Evolutionary conservation across 2,113 vertebrate genomes (phyloP).

Genomic region (Semnornis frantzii): DNA sequence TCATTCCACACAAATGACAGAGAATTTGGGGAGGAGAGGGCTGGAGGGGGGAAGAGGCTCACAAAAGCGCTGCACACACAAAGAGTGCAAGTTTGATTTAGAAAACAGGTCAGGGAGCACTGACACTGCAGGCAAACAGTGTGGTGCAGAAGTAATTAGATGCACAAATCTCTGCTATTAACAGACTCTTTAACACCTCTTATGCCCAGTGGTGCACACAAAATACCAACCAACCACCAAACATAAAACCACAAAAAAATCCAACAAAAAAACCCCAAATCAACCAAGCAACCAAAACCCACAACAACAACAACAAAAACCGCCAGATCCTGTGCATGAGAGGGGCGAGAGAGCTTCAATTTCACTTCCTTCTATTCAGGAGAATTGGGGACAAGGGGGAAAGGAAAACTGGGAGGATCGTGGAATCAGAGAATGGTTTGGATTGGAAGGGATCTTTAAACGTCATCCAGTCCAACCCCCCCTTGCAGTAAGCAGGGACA

Average conservation of each 20-base stretch:
- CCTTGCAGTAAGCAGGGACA: no score
- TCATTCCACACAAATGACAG: background rate
- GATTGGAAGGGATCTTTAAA: no score
- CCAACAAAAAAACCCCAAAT: background rate
- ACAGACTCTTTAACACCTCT: background rate
- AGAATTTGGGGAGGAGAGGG: background rate
- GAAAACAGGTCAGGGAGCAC: background rate
- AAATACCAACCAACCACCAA: no score
- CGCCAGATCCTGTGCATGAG: background rate
- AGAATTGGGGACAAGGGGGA: background rate
- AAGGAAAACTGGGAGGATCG: background rate
- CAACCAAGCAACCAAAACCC: no score
- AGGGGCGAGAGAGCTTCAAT: background rate
- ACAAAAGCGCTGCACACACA: fast-evolving
- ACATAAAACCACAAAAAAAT: no score
- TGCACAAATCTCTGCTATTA: slow-evolving; percentile 24
- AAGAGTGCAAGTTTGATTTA: background rate
- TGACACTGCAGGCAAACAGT: background rate
- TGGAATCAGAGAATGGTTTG: no score
- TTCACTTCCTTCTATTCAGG: background rate
- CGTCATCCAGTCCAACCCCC: no score
- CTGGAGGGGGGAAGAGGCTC: background rate
- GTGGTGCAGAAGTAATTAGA: background rate
- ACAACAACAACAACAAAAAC: no score
- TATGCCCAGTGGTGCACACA: background rate